A percentile compares a stretch with the other conserved stretches of the same genome.
phyloP scores from a whole-genome alignment of 2,113 vertebrate genomes.

The Noctilio leporinus region DNA sequence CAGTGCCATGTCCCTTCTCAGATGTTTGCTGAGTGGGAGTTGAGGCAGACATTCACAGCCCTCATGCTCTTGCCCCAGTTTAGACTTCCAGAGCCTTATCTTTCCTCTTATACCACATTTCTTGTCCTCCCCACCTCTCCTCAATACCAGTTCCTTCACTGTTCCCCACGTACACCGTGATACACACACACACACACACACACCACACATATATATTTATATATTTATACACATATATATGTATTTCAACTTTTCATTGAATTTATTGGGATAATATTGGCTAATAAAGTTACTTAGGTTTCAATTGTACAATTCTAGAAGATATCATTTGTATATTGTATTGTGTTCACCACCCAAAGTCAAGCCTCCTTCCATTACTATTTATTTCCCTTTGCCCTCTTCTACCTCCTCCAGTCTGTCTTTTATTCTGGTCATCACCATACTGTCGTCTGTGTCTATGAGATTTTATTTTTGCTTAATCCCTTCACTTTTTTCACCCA shows the following conservation, averaged over 20 bases:
- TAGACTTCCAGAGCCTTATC: not conserved
- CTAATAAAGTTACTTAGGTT: not conserved
- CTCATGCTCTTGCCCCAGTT: not conserved
- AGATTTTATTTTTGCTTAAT: not conserved
- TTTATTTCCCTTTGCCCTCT: not conserved
- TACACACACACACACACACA: too few relatives aligned
- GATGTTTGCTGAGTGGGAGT: not conserved
- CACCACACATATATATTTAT: too few relatives aligned
- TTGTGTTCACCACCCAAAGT: not conserved
- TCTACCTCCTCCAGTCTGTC: not conserved
- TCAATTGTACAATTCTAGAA: not conserved
- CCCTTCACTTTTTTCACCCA: not conserved
- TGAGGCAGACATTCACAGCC: not conserved
- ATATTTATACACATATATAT: too few relatives aligned
- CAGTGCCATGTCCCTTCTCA: not conserved
- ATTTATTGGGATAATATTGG: not conserved
- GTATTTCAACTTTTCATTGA: not conserved
- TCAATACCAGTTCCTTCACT: not conserved
- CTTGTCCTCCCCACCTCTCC: not conserved
- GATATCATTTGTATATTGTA: not conserved
- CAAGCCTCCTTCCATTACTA: not conserved
- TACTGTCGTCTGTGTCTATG: not conserved
- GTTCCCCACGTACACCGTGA: not conserved
- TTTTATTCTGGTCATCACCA: not conserved
- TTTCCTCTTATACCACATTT: not conserved